These are phyloP conservation scores for Mythimna impura DNA, from an alignment of 2,888 invertebrate genomes.

Conservation along the genomic window DNA sequence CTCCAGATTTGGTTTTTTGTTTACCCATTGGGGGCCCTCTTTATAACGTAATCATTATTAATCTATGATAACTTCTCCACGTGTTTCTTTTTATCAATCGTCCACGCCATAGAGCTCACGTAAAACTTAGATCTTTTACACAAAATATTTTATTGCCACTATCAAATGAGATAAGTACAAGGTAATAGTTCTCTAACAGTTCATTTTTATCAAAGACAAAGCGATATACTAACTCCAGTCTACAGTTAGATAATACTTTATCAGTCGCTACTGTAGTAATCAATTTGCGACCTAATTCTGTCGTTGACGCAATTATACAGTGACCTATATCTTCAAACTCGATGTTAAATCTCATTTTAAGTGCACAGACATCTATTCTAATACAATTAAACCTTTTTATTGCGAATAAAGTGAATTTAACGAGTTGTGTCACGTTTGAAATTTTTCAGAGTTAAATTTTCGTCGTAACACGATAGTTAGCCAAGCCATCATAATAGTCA, in stretches of 20 bases:
- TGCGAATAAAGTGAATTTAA: slow-evolving; percentile 36
- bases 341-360: slow-evolving; percentile 26
- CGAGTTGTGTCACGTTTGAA: slow-evolving; percentile 16
- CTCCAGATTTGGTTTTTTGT: not conserved
- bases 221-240: slow-evolving; percentile 57
- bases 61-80: slow-evolving; percentile 47
- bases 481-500: slow-evolving; percentile 33
- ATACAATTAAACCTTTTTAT: slow-evolving; percentile 46
- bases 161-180: slow-evolving; percentile 58
- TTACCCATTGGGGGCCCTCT: slow-evolving; percentile 40
- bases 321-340: slow-evolving; percentile 49
- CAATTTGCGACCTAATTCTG: slow-evolving; percentile 40
- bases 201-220: slow-evolving; percentile 58
- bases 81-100: slow-evolving; percentile 40
- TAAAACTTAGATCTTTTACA: slow-evolving; percentile 18
- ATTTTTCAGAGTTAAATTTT: slow-evolving; percentile 26
- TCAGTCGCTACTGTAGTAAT: slow-evolving; percentile 54
- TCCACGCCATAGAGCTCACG: slow-evolving; percentile 13
- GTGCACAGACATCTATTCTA: slow-evolving; percentile 10
- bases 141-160: slow-evolving; percentile 35
- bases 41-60: slow-evolving; percentile 45
- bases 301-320: slow-evolving; percentile 18
- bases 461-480: slow-evolving; percentile 37
- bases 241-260: slow-evolving; percentile 61
- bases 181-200: slow-evolving; percentile 55